Conservation (phyloP, 2,797 vertebrate species). For the Molossus alvarezi region DNA sequence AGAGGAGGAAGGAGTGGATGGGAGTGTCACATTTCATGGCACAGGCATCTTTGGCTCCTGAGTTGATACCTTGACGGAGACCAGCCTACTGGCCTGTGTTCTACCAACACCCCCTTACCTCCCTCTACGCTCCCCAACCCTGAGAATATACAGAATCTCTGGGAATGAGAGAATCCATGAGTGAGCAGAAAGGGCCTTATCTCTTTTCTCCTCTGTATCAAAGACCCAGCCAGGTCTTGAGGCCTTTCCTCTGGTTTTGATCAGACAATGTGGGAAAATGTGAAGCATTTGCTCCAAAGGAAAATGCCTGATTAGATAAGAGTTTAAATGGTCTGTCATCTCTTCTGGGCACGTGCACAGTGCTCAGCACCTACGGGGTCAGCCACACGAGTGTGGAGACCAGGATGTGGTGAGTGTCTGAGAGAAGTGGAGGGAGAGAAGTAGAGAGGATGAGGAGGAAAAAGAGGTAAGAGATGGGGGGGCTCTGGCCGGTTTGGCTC, state of each 20-base stretch:
- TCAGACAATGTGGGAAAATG: constrained; percentile 84
- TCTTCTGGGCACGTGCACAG: constrained; percentile 72
- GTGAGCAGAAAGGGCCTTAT: neutral
- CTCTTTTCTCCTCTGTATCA: neutral
- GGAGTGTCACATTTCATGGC: neutral
- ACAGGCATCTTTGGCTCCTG: neutral
- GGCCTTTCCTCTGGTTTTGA: constrained; percentile 47
- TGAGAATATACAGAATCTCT: neutral
- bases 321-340: constrained; percentile 78
- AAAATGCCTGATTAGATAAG: constrained; percentile 86
- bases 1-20: neutral
- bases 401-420: constrained; percentile 20
- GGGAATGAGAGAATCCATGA: neutral
- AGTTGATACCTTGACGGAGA: neutral
- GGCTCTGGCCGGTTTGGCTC: no score
- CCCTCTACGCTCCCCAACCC: neutral
- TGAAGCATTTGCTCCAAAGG: constrained; percentile 71
- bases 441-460: neutral
- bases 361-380: constrained; percentile 80
- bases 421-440: neutral
- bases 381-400: constrained; percentile 63
- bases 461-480: neutral
- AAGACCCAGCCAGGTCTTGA: neutral
- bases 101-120: neutral
- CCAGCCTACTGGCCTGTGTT: neutral